Evolutionary conservation across 2,113 vertebrate species (phyloP).

Genomic region (Corythoichthys haematopterus): DNA sequence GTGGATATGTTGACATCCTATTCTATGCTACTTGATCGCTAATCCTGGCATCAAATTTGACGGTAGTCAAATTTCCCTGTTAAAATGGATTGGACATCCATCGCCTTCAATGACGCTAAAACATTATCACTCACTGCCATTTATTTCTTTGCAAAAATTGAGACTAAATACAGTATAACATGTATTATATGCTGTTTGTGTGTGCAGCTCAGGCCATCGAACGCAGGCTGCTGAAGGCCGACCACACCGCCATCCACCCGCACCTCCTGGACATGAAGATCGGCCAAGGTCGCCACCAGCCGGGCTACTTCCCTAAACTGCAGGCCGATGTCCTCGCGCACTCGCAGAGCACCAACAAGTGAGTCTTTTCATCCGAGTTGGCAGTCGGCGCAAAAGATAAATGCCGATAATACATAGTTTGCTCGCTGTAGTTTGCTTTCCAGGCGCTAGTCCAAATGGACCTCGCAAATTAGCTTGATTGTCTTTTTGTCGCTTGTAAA

Average conservation of each 20-base stretch:
- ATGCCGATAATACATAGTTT: background rate
- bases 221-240: conserved; percentile 87
- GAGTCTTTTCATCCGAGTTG: conserved; percentile 49
- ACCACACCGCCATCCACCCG: conserved; percentile 94
- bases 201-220: conserved; percentile 84
- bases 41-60: too few species aligned
- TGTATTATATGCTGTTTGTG: conserved; percentile 3
- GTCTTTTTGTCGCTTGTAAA: background rate
- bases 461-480: background rate
- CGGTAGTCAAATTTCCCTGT: too few species aligned
- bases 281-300: conserved; percentile 93
- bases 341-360: conserved; percentile 90
- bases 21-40: too few species aligned
- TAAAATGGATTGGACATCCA: too few species aligned
- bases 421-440: background rate
- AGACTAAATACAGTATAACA: too few species aligned
- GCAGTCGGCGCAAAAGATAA: background rate
- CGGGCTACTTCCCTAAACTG: conserved; percentile 91
- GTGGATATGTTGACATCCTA: too few species aligned
- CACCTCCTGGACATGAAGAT: conserved; percentile 98
- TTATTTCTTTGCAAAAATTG: too few species aligned
- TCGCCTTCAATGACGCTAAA: too few species aligned
- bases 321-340: conserved; percentile 87
- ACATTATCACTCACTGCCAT: too few species aligned
- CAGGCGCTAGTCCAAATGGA: background rate